Base-by-base conservation (phyloP, 1,140 invertebrate species). In the Leptopilina boulardi region DNA sequence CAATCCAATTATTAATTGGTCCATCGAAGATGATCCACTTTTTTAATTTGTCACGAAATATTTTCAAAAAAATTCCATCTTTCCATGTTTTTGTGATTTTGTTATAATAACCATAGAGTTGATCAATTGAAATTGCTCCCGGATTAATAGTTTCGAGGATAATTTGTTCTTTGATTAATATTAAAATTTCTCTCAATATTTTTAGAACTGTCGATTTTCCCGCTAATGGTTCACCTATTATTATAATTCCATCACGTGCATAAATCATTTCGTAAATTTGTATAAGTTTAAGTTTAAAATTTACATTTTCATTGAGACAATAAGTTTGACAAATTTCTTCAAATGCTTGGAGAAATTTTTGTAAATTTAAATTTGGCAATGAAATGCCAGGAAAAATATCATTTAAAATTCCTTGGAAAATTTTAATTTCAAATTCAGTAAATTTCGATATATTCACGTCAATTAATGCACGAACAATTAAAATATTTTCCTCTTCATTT, bases 391-490 rank as follows among this genome's bases (percentile, higher is more conserved):
- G 93, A 88, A 96, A 95, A 41, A 94, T 84, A 87, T 95, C 93
- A 26, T 91, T 92, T 8, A 95, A 91, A 56, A 95, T 94, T 51
- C 92, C 92, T 77, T 94, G 80, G 72, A 95, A 95, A 13, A 94
- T 86, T 1, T 92, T 90, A 26, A 95, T 86, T 81, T 95, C 94
- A 77, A 87, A 77, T 47, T 90, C 90, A 70, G 92, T 86, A 82
- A 96, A 93, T 84, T 94, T 94, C 0, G 94, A 93, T 19, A 94
- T 84, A 88, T 94, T 94, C 19, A 95, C 92, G 84, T 95, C 94
- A 66, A 94, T 91, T 71, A 96, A 92, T 0, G 94, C 93, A 41
- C 93, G 88, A 21, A 95, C 85, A 75, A 95, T 87, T 44, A 95
- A 77, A 34, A 80, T 75, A 71, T 92, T 83, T 81, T 93, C 92